Conservation (phyloP, 1,140 invertebrate species). For the Nautilus pompilius region DNA sequence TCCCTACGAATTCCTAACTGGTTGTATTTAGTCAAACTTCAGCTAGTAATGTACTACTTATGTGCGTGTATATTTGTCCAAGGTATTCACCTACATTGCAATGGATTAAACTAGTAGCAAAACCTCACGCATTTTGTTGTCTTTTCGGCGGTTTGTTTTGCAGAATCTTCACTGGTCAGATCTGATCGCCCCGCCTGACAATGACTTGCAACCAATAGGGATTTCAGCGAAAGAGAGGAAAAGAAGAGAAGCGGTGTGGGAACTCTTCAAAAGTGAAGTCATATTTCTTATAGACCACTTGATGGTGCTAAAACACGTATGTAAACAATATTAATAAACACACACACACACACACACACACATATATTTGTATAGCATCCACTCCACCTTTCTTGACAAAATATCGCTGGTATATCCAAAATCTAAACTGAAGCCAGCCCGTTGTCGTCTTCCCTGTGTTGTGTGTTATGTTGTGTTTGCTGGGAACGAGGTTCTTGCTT, state of each 20-base stretch:
- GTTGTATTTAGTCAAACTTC: too few relatives aligned
- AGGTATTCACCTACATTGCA: too few relatives aligned
- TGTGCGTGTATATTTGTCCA: too few relatives aligned
- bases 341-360: background rate
- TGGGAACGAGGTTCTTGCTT: too few relatives aligned
- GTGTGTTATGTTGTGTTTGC: too few relatives aligned
- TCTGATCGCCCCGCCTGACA: conserved; percentile 49
- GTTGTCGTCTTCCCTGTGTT: too few relatives aligned
- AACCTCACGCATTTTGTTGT: background rate
- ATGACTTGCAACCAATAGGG: conserved; percentile 14
- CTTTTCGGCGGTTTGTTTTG: conserved; percentile 14
- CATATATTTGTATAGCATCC: background rate
- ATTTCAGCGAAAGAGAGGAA: conserved; percentile 55
- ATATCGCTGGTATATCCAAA: too few relatives aligned
- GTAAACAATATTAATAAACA: conserved; percentile 25
- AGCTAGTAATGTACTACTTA: too few relatives aligned
- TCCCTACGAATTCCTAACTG: too few relatives aligned
- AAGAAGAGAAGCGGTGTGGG: conserved; percentile 66
- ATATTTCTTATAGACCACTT: conserved; percentile 69
- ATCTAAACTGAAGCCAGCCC: too few relatives aligned
- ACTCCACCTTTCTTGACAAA: too few relatives aligned
- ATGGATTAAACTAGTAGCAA: too few relatives aligned
- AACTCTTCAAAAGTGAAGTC: conserved; percentile 69
- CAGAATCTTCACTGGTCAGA: conserved; percentile 58
- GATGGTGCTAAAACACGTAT: conserved; percentile 71